Evolutionary conservation across 2,113 vertebrate species (phyloP).

Genomic region (Calyptommatus sinebrachiatus): DNA sequence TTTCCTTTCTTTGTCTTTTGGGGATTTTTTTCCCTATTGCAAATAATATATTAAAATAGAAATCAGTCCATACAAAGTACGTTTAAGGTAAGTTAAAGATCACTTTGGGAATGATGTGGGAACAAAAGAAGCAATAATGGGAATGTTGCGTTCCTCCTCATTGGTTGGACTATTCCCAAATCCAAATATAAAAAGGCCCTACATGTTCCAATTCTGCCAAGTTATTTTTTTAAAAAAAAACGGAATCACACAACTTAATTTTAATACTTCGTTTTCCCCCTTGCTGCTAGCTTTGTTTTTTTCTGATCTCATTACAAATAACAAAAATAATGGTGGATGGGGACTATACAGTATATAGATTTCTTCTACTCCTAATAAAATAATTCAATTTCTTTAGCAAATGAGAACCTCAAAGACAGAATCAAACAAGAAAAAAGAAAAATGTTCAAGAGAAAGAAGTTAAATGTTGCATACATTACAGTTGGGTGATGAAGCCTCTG

Average conservation of each 20-base stretch:
- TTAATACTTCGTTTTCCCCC: background rate
- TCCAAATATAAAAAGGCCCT: too few species aligned
- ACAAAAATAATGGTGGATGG: background rate
- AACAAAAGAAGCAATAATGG: too few species aligned
- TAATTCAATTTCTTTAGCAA: background rate
- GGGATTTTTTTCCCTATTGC: too few species aligned
- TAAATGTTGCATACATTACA: constrained; percentile 55
- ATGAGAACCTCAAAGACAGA: background rate
- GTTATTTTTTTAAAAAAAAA: background rate
- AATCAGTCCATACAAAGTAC: too few species aligned
- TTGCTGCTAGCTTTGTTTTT: background rate
- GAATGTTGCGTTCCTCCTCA: too few species aligned
- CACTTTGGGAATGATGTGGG: too few species aligned
- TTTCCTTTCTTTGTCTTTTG: too few species aligned
- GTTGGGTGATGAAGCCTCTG: constrained; percentile 66
- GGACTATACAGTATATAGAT: background rate
- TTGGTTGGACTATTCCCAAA: too few species aligned
- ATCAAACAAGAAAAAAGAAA: background rate
- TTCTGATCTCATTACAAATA: background rate
- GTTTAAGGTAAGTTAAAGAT: too few species aligned
- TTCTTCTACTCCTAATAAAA: background rate
- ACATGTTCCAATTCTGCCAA: background rate
- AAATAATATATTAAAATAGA: too few species aligned
- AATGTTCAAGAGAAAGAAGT: constrained; percentile 33
- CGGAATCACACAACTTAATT: background rate